phyloP scores from a whole-genome alignment of 2,888 invertebrate species.

The Acanthopleura granulata region DNA sequence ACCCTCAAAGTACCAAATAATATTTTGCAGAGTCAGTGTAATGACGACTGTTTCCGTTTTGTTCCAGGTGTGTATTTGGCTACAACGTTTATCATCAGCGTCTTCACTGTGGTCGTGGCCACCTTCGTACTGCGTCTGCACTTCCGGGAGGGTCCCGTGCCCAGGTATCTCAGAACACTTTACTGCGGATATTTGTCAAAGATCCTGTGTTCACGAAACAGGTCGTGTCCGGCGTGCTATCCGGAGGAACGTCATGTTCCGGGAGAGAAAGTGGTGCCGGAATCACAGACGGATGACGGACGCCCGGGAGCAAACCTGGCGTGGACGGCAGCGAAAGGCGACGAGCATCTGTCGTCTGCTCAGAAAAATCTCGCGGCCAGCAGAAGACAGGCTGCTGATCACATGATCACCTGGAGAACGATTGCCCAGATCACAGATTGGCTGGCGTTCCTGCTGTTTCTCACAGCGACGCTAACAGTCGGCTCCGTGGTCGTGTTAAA shows the following conservation, averaged over 20 bases:
- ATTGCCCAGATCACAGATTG: constrained; percentile 1
- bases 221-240: neutral
- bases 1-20: no score
- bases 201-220: neutral
- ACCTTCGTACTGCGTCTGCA: neutral
- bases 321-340: neutral
- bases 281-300: neutral
- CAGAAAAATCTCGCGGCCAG: neutral
- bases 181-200: neutral
- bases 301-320: neutral
- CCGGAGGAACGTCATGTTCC: neutral
- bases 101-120: neutral
- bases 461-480: neutral
- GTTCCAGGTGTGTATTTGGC: neutral
- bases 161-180: neutral
- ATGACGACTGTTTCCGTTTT: no score
- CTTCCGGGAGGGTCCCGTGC: neutral
- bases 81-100: constrained; percentile 6
- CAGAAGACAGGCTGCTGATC: neutral
- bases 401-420: neutral
- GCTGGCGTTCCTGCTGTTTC: neutral
- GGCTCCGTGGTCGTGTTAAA: neutral
- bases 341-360: neutral
- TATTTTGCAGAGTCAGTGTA: no score
- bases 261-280: neutral